Evolutionary conservation across 2,797 vertebrate species (phyloP), one percentile per base, ranked within the genome.

Genomic region (Microtus obscurus): DNA sequence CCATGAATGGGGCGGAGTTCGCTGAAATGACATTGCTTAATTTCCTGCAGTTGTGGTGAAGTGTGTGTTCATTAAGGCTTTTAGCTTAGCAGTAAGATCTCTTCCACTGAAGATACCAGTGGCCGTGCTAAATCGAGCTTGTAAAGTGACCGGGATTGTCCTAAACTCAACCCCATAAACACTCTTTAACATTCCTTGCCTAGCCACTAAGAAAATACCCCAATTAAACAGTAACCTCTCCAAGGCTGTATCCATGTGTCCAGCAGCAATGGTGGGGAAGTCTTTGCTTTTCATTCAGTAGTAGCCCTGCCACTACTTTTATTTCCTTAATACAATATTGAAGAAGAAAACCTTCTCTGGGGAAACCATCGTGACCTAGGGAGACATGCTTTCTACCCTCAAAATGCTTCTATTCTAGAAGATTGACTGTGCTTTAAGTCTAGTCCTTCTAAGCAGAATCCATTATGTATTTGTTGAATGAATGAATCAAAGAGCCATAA

Each of bases 401-500:
- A 48, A 11, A 71, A 59, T n/a, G 25, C 34, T 85, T 91, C 17
- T 11, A 14, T 27, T 95, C 81, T 19, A 56, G 79, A 93, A 78
- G 65, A 67, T 61, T 63, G 48, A n/a, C 83, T 87, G 25, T 31
- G 51, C 45, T 56, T 56, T 86, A 67, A 93, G 74, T 59, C 67
- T 83, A 73, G 43, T 34, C 45, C 40, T 77, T n/a, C 43, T 34
- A 27, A 56, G 48, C 82, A 73, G 67, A 94, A 73, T 45, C 76
- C 51, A 77, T 73, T 94, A n/a, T 34, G 10, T 78, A 87, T 83
- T 53, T 93, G 74, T 81, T 92, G 89, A 96, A 87, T 92, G 95
- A 95, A 93, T 91, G 87, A 43, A 48, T 95, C 97, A 96, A 98
- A 95, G 83, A 45, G 96, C 93, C 96, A 96, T 80, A 92, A 96